A percentile compares a stretch with the other conserved stretches of the same genome.
Conservation (phyloP, 2,888 invertebrate species). For the Leptinotarsa tumamoca region DNA sequence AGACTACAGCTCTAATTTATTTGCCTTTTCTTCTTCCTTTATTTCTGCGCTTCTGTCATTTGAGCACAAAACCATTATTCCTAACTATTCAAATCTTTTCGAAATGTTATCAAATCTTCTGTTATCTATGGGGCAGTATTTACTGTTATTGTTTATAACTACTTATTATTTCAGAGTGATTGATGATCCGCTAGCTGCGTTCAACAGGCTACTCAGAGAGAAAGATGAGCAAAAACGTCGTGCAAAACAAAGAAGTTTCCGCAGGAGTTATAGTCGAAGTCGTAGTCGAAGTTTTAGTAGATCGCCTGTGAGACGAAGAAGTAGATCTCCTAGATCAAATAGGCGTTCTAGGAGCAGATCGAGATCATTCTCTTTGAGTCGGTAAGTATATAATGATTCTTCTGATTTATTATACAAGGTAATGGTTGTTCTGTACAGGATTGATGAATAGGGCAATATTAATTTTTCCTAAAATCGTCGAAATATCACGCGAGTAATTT, state of each 20-base stretch:
- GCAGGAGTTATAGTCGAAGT: slow-evolving; percentile 69
- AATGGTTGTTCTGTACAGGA: too few relatives aligned
- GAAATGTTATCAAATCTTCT: too few relatives aligned
- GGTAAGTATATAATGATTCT: slow-evolving; percentile 60
- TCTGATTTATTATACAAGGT: not conserved
- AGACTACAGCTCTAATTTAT: too few relatives aligned
- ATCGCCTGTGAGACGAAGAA: slow-evolving; percentile 66
- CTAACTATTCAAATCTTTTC: too few relatives aligned
- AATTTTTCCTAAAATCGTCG: too few relatives aligned
- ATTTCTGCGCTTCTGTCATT: too few relatives aligned
- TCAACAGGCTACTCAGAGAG: slow-evolving; percentile 87
- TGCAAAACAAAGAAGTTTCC: slow-evolving; percentile 72
- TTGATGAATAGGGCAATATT: too few relatives aligned
- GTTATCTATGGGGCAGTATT: too few relatives aligned
- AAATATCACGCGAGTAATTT: too few relatives aligned
- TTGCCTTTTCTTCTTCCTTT: too few relatives aligned
- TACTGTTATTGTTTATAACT: too few relatives aligned
- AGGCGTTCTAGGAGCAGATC: slow-evolving; percentile 59
- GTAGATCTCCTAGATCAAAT: slow-evolving; percentile 60
- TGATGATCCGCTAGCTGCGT: slow-evolving; percentile 88
- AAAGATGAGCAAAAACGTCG: slow-evolving; percentile 81
- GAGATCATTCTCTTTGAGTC: slow-evolving; percentile 70
- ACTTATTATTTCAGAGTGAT: slow-evolving; percentile 71
- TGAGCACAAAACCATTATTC: too few relatives aligned
- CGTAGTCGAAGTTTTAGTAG: slow-evolving; percentile 65